Percentiles rank a stretch among this genome's conserved stretches.
phyloP scores from a whole-genome alignment of 2,113 vertebrate species.

The Anoura caudifer region DNA sequence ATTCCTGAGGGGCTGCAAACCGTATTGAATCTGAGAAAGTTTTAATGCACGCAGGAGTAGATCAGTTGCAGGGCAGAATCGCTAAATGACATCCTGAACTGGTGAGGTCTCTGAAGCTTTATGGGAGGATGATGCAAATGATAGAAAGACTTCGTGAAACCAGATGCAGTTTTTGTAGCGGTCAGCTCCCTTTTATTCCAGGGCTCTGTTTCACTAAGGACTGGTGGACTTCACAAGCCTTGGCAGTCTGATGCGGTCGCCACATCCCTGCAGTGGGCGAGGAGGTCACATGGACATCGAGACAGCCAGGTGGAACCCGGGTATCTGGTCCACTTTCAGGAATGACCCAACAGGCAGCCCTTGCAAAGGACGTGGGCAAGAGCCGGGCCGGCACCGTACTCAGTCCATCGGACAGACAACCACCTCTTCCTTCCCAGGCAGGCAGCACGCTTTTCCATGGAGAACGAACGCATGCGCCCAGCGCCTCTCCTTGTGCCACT shows the following conservation, averaged over 20 bases:
- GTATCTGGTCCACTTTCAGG: neutral
- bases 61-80: constrained; percentile 87
- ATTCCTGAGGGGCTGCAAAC: constrained; percentile 85
- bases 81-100: constrained; percentile 81
- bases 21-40: constrained; percentile 79
- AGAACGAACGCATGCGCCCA: rapidly evolving
- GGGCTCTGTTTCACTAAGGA: constrained; percentile 81
- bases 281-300: neutral
- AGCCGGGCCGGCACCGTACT: neutral
- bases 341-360: neutral
- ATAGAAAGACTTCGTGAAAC: constrained; percentile 83
- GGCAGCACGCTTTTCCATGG: neutral
- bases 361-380: neutral
- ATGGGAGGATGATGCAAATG: constrained; percentile 79
- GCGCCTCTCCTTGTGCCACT: neutral
- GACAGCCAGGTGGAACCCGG: neutral
- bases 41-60: constrained; percentile 82
- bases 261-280: constrained; percentile 20
- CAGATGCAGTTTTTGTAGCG: constrained; percentile 85
- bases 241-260: neutral
- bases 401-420: neutral
- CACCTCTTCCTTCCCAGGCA: neutral
- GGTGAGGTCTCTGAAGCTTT: constrained; percentile 82
- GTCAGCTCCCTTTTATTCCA: constrained; percentile 82
- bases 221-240: constrained; percentile 83